phyloP scores from a whole-genome alignment of 37 sponge, comb jelly and placozoan genomes.

The Beroe forskalii region DNA sequence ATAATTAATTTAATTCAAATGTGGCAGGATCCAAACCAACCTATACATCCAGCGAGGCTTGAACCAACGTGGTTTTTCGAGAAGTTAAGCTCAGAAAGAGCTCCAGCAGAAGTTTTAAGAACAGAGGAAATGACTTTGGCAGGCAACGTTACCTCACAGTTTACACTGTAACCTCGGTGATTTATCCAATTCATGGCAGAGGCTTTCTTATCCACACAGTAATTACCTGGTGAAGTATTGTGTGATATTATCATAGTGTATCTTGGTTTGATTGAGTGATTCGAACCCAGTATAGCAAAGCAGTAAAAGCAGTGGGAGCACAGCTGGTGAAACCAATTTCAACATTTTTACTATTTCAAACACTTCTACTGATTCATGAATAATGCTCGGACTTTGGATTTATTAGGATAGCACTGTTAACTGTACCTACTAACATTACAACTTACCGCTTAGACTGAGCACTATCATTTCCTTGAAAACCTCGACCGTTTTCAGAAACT shows the following conservation, averaged over 20 bases:
- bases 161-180: slow-evolving; percentile 91
- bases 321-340: too few relatives aligned
- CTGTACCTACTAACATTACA: too few relatives aligned
- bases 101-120: slow-evolving; percentile 82
- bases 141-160: slow-evolving; percentile 86
- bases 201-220: slow-evolving; percentile 95
- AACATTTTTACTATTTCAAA: too few relatives aligned
- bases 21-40: too few relatives aligned
- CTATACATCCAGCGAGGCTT: slow-evolving; percentile 92
- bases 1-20: too few relatives aligned
- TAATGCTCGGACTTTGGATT: too few relatives aligned
- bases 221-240: slow-evolving; percentile 78
- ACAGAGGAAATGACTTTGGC: slow-evolving; percentile 67
- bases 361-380: too few relatives aligned
- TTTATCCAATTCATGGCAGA: slow-evolving; percentile 97
- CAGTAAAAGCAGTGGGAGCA: too few relatives aligned
- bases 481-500: slow-evolving; percentile 66
- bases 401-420: too few relatives aligned
- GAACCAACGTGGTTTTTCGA: slow-evolving; percentile 93
- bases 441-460: slow-evolving; percentile 81
- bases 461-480: slow-evolving; percentile 80
- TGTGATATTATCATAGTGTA: too few relatives aligned
- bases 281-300: too few relatives aligned
- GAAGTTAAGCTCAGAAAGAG: slow-evolving; percentile 85
- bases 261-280: too few relatives aligned